Evolutionary conservation across 2,797 vertebrate genomes (phyloP).

Genomic region (Cyclura pinguis): DNA sequence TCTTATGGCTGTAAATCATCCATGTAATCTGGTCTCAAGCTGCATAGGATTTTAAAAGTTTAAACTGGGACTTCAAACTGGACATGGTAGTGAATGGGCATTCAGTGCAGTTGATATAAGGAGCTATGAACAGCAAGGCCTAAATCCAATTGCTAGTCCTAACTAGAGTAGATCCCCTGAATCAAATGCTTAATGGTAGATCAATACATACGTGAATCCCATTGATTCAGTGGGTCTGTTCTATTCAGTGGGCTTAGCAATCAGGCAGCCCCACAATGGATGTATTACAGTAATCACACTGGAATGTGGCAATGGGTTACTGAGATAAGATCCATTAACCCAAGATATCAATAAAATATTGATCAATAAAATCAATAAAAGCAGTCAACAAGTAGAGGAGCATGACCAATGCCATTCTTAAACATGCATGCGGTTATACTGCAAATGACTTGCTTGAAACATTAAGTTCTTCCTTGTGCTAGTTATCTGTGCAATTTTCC

Average conservation of each 20-base stretch:
- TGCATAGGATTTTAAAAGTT: background rate
- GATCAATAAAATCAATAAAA: background rate
- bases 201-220: no score
- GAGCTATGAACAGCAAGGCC: background rate
- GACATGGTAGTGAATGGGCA: background rate
- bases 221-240: no score
- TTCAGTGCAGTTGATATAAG: background rate
- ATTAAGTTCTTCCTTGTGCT: background rate
- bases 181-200: no score
- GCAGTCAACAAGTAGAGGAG: background rate
- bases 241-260: no score
- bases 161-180: no score
- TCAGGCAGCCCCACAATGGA: background rate
- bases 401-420: background rate
- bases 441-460: background rate
- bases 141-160: no score
- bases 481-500: background rate
- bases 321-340: background rate
- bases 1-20: background rate
- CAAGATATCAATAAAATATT: background rate
- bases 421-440: background rate
- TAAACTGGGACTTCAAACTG: background rate
- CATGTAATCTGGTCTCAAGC: background rate
- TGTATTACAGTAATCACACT: background rate
- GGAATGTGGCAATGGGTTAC: background rate